phyloP scores from a whole-genome alignment of 2,797 vertebrate genomes.

The Parambassis ranga region DNA sequence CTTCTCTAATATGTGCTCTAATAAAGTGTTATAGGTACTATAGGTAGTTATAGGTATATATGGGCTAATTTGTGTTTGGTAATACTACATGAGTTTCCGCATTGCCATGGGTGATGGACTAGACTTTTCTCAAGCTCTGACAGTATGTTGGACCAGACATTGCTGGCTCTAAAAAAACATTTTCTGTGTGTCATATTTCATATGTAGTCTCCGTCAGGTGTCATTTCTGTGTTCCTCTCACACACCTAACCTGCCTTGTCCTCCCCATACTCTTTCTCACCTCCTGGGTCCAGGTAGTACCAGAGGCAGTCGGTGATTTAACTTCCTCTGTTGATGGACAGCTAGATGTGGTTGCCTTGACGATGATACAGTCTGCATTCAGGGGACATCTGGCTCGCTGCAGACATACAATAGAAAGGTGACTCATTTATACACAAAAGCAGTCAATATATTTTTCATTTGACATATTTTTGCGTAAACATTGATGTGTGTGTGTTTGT shows the following conservation, averaged over 20 bases:
- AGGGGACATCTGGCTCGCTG: slow-evolving; percentile 84
- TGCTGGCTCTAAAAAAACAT: slow-evolving; percentile 4
- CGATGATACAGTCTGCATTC: slow-evolving; percentile 84
- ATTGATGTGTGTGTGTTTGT: not conserved
- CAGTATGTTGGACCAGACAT: too few species aligned
- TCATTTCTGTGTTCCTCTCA: not conserved
- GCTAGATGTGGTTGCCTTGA: slow-evolving; percentile 70
- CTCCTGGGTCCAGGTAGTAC: slow-evolving; percentile 42
- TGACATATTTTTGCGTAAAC: not conserved
- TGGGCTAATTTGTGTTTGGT: too few species aligned
- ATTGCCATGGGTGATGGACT: too few species aligned
- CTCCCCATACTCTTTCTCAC: not conserved
- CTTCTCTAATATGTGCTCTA: too few species aligned
- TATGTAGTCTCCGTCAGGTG: too few species aligned
- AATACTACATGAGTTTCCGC: too few species aligned
- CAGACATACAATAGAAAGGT: slow-evolving; percentile 74
- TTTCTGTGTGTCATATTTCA: not conserved
- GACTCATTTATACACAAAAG: slow-evolving; percentile 1
- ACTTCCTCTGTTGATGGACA: slow-evolving; percentile 11
- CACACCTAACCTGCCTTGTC: not conserved
- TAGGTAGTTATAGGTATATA: too few species aligned
- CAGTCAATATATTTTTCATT: not conserved
- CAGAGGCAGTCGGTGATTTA: slow-evolving; percentile 13
- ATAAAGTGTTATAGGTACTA: too few species aligned
- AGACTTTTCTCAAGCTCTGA: too few species aligned